Percentiles rank a stretch among this genome's conserved stretches.
Evolutionary conservation across 2,113 vertebrate species (phyloP).

Genomic region (Platichthys stellatus): DNA sequence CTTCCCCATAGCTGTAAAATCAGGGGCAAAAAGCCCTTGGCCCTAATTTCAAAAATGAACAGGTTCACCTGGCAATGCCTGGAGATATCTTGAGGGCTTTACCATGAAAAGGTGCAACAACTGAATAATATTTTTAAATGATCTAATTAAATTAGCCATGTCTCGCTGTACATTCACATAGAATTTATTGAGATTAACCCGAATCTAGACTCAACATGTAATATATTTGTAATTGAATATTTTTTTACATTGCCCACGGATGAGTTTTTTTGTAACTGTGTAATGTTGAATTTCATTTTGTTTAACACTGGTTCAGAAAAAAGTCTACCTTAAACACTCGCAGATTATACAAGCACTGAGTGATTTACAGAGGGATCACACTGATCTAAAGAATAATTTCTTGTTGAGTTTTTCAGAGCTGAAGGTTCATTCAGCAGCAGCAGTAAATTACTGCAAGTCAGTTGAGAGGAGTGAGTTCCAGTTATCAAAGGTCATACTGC

Average conservation of each 20-base stretch:
- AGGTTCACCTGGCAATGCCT: slow-evolving; percentile 39
- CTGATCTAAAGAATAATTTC: background rate
- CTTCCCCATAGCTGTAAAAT: slow-evolving; percentile 40
- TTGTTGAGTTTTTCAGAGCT: background rate
- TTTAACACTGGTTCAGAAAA: background rate
- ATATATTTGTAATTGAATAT: background rate
- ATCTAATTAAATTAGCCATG: slow-evolving; percentile 17
- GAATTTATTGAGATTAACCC: background rate
- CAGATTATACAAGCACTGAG: background rate
- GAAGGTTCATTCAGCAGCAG: slow-evolving; percentile 3
- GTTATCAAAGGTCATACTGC: slow-evolving; percentile 36
- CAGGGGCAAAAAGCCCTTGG: slow-evolving; percentile 32
- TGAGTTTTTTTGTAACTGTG: background rate
- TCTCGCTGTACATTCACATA: background rate
- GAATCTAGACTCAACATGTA: background rate
- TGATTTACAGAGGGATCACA: slow-evolving; percentile 8
- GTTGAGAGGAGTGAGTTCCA: slow-evolving; percentile 30
- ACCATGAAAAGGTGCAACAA: slow-evolving; percentile 18
- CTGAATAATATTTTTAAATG: slow-evolving; percentile 36
- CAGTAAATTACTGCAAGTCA: slow-evolving; percentile 17
- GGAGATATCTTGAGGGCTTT: slow-evolving; percentile 44
- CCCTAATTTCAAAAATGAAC: slow-evolving; percentile 45
- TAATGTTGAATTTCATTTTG: background rate
- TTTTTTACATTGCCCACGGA: background rate
- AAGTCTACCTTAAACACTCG: background rate